Percentiles rank a stretch among this genome's conserved stretches.
Conservation (phyloP, 2,797 vertebrate species). For the Hybognathus amarus region DNA sequence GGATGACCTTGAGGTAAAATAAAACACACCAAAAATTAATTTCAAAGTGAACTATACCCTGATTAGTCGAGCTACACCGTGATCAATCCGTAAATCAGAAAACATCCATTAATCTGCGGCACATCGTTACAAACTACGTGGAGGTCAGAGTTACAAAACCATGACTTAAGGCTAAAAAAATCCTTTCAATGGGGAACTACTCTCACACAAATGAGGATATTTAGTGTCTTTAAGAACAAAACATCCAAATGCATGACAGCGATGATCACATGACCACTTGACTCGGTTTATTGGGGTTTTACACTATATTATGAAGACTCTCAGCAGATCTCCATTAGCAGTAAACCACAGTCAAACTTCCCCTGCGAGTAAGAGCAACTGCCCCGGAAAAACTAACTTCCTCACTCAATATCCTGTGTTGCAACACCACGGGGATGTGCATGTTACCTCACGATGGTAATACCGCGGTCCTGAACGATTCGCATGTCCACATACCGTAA, state of each 20-base stretch:
- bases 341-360: slow-evolving; percentile 52
- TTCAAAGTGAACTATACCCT: background rate
- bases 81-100: too few relatives aligned
- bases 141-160: background rate
- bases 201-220: background rate
- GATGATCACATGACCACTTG: too few relatives aligned
- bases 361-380: background rate
- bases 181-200: background rate
- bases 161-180: background rate
- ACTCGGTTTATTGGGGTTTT: background rate
- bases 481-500: background rate
- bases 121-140: background rate
- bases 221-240: background rate
- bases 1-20: too few relatives aligned
- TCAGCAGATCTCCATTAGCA: slow-evolving; percentile 5
- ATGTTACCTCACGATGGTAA: background rate
- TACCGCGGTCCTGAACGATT: background rate
- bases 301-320: background rate
- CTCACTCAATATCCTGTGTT: slow-evolving; percentile 53
- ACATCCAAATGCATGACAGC: background rate
- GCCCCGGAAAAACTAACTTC: slow-evolving; percentile 43
- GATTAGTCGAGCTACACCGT: background rate
- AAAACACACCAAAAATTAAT: too few relatives aligned
- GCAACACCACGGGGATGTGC: slow-evolving; percentile 18
- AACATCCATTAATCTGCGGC: background rate